These are phyloP conservation scores for Sinosuthora webbiana DNA, from an alignment of 2,113 vertebrate species.

Conservation along the genomic window DNA sequence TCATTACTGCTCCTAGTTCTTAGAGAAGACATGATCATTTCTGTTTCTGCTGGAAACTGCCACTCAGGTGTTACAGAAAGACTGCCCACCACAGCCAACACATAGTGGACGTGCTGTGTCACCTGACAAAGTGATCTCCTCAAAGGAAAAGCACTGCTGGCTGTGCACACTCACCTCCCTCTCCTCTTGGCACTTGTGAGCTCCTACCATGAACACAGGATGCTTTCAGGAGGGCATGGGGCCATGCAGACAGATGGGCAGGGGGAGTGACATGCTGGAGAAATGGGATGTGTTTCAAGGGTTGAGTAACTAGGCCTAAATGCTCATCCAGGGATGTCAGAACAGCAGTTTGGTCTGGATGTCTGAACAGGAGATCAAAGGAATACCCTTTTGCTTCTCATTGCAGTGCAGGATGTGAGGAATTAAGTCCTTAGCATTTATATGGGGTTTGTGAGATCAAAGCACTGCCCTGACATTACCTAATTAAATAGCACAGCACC, in stretches of 20 bases:
- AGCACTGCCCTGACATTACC: neutral
- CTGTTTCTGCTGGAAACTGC: neutral
- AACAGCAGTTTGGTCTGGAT: neutral
- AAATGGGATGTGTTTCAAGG: neutral
- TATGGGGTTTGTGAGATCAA: neutral
- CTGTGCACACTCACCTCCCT: neutral
- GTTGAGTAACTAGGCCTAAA: neutral
- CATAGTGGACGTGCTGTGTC: accelerated
- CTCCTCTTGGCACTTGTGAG: neutral
- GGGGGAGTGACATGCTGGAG: neutral
- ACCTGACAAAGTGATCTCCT: neutral
- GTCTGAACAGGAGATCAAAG: neutral
- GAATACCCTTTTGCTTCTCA: neutral
- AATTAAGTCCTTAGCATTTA: neutral
- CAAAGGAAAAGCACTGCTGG: neutral
- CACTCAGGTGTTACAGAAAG: neutral
- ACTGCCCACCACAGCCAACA: neutral
- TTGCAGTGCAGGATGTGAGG: neutral
- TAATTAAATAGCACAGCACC: neutral
- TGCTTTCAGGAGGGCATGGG: neutral
- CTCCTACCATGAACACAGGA: neutral
- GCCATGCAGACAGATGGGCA: constrained; percentile 48
- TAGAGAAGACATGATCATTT: neutral
- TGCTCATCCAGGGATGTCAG: neutral
- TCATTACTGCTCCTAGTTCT: neutral